phyloP scores from a whole-genome alignment of 2,888 invertebrate species.

The Trachelus iudaicus region DNA sequence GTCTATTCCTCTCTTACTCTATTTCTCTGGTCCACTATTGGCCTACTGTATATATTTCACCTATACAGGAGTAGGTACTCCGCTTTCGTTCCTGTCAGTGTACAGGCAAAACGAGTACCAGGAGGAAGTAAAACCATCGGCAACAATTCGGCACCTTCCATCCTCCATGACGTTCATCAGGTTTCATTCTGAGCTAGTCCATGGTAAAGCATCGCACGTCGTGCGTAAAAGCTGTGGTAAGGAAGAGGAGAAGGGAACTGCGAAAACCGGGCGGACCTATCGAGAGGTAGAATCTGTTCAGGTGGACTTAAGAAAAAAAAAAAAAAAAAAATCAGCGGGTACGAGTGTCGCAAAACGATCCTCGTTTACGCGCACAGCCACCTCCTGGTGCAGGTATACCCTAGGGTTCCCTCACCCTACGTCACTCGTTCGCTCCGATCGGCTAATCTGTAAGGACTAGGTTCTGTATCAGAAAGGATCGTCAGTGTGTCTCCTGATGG shows the following conservation, averaged over 20 bases:
- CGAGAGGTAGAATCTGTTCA: not conserved
- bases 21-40: slow-evolving; percentile 26
- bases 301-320: not conserved
- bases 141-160: not conserved
- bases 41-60: not conserved
- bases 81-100: not conserved
- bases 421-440: not conserved
- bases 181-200: not conserved
- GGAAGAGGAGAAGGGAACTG: not conserved
- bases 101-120: not conserved
- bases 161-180: no score
- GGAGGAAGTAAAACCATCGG: not conserved
- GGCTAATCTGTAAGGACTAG: not conserved
- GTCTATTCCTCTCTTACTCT: slow-evolving; percentile 17
- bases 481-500: not conserved
- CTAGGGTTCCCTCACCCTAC: not conserved
- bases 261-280: not conserved
- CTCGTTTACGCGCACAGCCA: not conserved
- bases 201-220: not conserved
- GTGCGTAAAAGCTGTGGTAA: not conserved
- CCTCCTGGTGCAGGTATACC: not conserved
- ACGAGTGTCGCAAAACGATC: not conserved
- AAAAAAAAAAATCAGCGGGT: not conserved
- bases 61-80: not conserved
- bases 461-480: not conserved